Percentiles rank a stretch among this genome's conserved stretches.
These are phyloP conservation scores for Conchocele bisecta DNA, from an alignment of 2,888 invertebrate genomes.

Conservation along the genomic window DNA sequence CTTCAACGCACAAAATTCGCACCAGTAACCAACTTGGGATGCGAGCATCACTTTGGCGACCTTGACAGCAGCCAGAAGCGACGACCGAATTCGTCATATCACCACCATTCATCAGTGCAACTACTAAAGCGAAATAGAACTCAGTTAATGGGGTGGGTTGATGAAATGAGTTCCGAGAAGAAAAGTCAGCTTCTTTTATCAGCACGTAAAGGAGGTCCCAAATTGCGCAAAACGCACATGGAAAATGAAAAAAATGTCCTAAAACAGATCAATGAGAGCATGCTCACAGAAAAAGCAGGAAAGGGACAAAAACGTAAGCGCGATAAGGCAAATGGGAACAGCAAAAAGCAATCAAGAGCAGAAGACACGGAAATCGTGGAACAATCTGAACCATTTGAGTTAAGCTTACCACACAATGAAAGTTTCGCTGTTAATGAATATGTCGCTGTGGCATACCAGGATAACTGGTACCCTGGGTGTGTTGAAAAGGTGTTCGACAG, in stretches of 20 bases:
- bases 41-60: slow-evolving; percentile 58
- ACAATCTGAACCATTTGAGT: too few species aligned
- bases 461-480: slow-evolving; percentile 21
- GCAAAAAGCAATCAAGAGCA: too few species aligned
- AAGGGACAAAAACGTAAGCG: neutral
- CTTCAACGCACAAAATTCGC: slow-evolving; percentile 16
- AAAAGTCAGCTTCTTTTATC: neutral
- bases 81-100: slow-evolving; percentile 43
- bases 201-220: slow-evolving; percentile 15
- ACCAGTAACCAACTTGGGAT: slow-evolving; percentile 38
- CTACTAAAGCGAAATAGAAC: slow-evolving; percentile 45
- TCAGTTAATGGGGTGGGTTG: slow-evolving; percentile 24
- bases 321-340: too few species aligned
- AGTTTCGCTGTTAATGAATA: slow-evolving; percentile 1
- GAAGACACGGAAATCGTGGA: too few species aligned
- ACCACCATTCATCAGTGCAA: slow-evolving; percentile 48
- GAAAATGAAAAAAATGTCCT: slow-evolving; percentile 13
- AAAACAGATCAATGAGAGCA: slow-evolving; percentile 5
- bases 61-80: slow-evolving; percentile 40
- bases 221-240: neutral
- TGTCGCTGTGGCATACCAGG: slow-evolving; percentile 15
- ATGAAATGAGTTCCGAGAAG: slow-evolving; percentile 3
- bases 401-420: neutral
- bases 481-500: neutral
- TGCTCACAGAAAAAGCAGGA: neutral